phyloP scores from a whole-genome alignment of 1,140 invertebrate genomes.

The Drosophila melanogaster region DNA sequence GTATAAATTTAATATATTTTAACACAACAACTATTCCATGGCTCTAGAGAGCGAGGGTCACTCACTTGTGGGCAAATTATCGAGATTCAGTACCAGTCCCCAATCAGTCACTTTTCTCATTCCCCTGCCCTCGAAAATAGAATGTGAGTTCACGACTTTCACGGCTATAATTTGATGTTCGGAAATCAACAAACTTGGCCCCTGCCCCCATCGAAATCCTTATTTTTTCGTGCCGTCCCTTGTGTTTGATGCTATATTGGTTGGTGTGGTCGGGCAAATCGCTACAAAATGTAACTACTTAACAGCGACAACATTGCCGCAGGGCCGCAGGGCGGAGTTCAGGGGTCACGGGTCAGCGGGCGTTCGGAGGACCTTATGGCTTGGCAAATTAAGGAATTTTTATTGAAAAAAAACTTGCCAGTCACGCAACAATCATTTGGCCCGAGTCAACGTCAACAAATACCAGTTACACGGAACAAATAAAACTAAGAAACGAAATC shows the following conservation, averaged over 20 bases:
- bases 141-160: constrained; percentile 8
- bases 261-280: constrained; percentile 72
- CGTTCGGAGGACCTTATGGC: constrained; percentile 37
- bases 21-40: no score
- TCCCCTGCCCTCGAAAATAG: background rate
- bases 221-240: background rate
- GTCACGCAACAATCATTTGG: constrained; percentile 81
- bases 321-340: background rate
- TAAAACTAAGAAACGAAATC: background rate
- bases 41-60: background rate
- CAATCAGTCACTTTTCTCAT: constrained; percentile 3
- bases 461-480: background rate
- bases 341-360: constrained; percentile 3
- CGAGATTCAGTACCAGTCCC: background rate
- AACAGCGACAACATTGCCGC: constrained; percentile 72
- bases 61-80: background rate
- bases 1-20: no score
- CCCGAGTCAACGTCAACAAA: constrained; percentile 29
- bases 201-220: background rate
- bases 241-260: constrained; percentile 27
- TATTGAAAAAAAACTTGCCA: constrained; percentile 68
- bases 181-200: constrained; percentile 27
- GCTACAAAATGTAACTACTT: constrained; percentile 82
- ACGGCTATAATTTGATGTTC: constrained; percentile 36
- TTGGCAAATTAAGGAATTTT: constrained; percentile 81